A percentile compares a stretch with the other conserved stretches of the same genome.
Evolutionary conservation across 1,140 invertebrate genomes (phyloP).

Genomic region (Drosophila ficusphila): DNA sequence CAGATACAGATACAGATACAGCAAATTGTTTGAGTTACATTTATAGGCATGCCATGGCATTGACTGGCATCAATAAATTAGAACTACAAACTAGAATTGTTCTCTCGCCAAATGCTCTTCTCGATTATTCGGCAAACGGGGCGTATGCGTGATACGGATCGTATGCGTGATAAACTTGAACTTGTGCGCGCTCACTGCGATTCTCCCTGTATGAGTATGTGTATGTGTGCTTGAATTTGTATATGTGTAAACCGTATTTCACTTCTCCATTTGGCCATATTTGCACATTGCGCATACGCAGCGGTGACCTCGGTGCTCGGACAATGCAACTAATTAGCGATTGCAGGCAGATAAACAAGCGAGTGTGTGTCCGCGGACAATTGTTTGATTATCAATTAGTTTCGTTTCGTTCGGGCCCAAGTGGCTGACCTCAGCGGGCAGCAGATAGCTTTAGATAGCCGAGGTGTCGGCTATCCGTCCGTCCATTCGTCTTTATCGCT

Average conservation of each 20-base stretch:
- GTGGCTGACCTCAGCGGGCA: conserved; percentile 42
- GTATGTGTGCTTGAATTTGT: too few relatives aligned
- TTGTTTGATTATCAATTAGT: conserved; percentile 79
- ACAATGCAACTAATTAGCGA: conserved; percentile 66
- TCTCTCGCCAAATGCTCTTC: conserved; percentile 17
- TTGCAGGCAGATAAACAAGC: conserved; percentile 39
- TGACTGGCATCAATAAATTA: conserved; percentile 62
- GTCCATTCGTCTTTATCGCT: neutral
- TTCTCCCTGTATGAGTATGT: too few relatives aligned
- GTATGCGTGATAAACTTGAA: conserved; percentile 74
- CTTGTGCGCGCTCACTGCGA: conserved; percentile 39
- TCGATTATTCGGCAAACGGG: conserved; percentile 18
- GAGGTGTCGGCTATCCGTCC: neutral
- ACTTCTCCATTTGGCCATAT: conserved; percentile 42
- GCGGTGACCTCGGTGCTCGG: conserved; percentile 49
- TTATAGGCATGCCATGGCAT: conserved; percentile 60
- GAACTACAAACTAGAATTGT: conserved; percentile 64
- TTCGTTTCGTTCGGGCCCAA: conserved; percentile 41
- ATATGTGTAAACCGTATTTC: neutral
- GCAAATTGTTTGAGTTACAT: conserved; percentile 50
- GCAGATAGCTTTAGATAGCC: conserved; percentile 38
- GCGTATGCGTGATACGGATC: conserved; percentile 66
- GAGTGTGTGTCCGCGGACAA: conserved; percentile 22
- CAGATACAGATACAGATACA: conserved; percentile 53
- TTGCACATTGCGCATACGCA: conserved; percentile 77